A percentile compares a stretch with the other conserved stretches of the same genome.
Evolutionary conservation across 2,888 invertebrate genomes (phyloP).

Genomic region (Cheilosia soror): DNA sequence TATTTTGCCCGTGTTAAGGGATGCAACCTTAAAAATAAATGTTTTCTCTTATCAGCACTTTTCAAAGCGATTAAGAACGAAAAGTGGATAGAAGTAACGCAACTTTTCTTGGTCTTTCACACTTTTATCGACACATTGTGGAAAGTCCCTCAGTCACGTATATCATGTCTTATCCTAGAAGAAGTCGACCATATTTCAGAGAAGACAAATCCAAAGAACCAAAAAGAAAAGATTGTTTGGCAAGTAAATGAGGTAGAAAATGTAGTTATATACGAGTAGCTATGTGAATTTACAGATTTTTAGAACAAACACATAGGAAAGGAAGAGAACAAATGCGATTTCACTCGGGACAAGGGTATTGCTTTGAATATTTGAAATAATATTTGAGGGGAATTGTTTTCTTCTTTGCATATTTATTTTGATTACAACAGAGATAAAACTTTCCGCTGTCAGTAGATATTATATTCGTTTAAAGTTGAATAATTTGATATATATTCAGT

Average conservation of each 20-base stretch:
- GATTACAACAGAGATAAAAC: slow-evolving; percentile 14
- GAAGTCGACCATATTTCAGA: slow-evolving; percentile 47
- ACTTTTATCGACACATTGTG: slow-evolving; percentile 6
- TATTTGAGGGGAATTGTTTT: slow-evolving; percentile 43
- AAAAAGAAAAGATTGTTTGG: slow-evolving; percentile 28
- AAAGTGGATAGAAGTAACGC: slow-evolving; percentile 11
- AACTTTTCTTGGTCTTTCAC: slow-evolving; percentile 10
- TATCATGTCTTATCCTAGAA: slow-evolving; percentile 32
- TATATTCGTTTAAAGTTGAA: slow-evolving; percentile 14
- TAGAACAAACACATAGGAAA: not conserved
- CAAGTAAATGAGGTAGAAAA: slow-evolving; percentile 46
- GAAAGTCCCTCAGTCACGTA: slow-evolving; percentile 36
- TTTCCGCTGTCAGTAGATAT: slow-evolving; percentile 23
- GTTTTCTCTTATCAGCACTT: slow-evolving; percentile 58
- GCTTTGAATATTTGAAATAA: slow-evolving; percentile 53
- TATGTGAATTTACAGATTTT: slow-evolving; percentile 11
- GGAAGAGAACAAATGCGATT: slow-evolving; percentile 4
- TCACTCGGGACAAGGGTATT: slow-evolving; percentile 2
- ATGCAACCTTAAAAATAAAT: slow-evolving; percentile 56
- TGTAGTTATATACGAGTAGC: slow-evolving; percentile 17
- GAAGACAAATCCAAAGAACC: slow-evolving; percentile 35
- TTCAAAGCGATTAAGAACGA: slow-evolving; percentile 22
- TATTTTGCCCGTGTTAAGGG: slow-evolving; percentile 41
- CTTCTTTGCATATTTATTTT: not conserved
- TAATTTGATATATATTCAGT: slow-evolving; percentile 41